Evolutionary conservation across 2,888 invertebrate genomes (phyloP).

Genomic region (Cremastobaeus sp.): DNA sequence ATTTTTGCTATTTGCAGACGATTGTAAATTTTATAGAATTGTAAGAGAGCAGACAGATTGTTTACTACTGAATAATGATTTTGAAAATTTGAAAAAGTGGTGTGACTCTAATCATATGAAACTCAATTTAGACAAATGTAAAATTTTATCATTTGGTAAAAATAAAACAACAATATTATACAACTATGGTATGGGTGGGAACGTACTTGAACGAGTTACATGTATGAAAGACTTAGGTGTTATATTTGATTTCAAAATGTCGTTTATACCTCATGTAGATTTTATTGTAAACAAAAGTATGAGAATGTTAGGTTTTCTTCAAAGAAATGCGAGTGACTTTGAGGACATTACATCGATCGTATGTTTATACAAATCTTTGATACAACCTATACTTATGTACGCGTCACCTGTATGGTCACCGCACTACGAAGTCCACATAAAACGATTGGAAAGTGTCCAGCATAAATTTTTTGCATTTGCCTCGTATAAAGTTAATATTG

Average conservation of each 20-base stretch:
- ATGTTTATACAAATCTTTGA: not conserved
- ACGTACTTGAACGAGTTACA: not conserved
- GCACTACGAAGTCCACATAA: not conserved
- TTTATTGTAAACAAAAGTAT: slow-evolving; percentile 1
- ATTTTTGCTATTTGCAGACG: no score
- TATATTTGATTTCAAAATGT: not conserved
- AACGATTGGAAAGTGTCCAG: not conserved
- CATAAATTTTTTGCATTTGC: not conserved
- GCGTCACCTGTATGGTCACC: not conserved
- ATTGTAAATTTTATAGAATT: no score
- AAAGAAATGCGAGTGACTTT: not conserved
- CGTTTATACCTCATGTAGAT: not conserved
- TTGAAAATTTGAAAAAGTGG: not conserved
- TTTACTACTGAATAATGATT: not conserved
- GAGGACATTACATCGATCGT: not conserved
- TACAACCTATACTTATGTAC: not conserved
- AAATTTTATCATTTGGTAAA: not conserved
- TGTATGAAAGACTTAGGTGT: slow-evolving; percentile 3
- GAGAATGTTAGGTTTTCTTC: not conserved
- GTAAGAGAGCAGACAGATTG: no score
- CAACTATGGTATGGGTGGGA: not conserved
- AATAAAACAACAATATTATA: not conserved
- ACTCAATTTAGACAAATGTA: slow-evolving; percentile 3
- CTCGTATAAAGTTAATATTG: no score
- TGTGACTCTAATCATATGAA: not conserved